phyloP scores from a whole-genome alignment of 2,888 invertebrate genomes.

The Ypsolopha scabrella region DNA sequence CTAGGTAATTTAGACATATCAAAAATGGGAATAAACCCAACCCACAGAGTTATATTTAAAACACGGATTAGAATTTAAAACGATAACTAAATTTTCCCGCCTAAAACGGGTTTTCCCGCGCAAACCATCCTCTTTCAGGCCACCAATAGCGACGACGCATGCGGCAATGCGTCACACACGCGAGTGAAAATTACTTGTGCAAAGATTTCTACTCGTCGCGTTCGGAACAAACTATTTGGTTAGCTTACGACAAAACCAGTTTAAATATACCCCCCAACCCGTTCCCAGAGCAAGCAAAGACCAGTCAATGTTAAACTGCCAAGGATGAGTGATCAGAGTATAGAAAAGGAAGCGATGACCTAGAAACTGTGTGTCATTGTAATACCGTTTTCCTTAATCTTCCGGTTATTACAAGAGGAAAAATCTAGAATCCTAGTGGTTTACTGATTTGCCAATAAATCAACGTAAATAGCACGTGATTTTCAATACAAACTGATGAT shows the following conservation, averaged over 20 bases:
- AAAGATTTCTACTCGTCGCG: conserved; percentile 34
- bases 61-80: too few relatives aligned
- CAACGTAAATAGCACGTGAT: too few relatives aligned
- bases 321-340: conserved; percentile 29
- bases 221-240: conserved; percentile 34
- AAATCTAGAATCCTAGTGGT: too few relatives aligned
- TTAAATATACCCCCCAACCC: conserved; percentile 18
- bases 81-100: neutral
- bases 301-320: conserved; percentile 19
- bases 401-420: neutral
- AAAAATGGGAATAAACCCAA: too few relatives aligned
- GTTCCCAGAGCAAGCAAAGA: conserved; percentile 9
- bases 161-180: conserved; percentile 12
- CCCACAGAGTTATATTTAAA: too few relatives aligned
- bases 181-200: conserved; percentile 40
- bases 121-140: conserved; percentile 8
- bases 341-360: conserved; percentile 37
- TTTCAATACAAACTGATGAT: too few relatives aligned
- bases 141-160: conserved; percentile 12
- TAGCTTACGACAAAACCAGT: conserved; percentile 33
- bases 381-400: conserved; percentile 27
- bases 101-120: neutral
- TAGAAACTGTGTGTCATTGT: conserved; percentile 30
- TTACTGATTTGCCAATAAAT: too few relatives aligned
- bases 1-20: too few relatives aligned